A percentile compares a stretch with the other conserved stretches of the same genome.
Conservation (phyloP, 35 echinoderm and acorn worm species). For the Stichopus chloronotus region DNA sequence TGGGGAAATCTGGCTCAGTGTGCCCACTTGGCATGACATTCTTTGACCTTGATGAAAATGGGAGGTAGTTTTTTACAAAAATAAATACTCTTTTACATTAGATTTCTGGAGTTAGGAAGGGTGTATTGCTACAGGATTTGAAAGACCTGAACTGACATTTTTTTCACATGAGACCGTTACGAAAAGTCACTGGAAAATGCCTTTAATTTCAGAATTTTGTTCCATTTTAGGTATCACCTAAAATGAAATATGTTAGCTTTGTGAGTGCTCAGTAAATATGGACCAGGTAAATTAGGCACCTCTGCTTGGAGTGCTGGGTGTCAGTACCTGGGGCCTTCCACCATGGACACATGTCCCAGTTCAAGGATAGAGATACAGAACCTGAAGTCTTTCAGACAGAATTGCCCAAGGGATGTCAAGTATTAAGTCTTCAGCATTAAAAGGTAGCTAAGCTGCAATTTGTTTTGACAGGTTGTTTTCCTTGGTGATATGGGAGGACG, state of each 20-base stretch:
- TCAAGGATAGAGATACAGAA: not conserved
- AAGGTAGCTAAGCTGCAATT: not conserved
- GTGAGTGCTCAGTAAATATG: not conserved
- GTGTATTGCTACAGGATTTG: too few relatives aligned
- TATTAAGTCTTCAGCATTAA: not conserved
- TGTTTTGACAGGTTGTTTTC: not conserved
- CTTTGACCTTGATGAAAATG: too few relatives aligned
- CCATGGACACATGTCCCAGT: not conserved
- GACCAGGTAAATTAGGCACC: not conserved
- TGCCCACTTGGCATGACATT: too few relatives aligned
- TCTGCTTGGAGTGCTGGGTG: not conserved
- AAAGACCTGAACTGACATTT: too few relatives aligned
- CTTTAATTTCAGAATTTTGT: too few relatives aligned
- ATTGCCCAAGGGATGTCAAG: not conserved
- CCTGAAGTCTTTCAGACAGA: conserved; percentile 7
- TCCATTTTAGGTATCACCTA: too few relatives aligned
- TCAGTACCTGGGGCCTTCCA: not conserved
- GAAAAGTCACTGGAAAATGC: too few relatives aligned
- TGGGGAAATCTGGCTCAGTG: too few relatives aligned
- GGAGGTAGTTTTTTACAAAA: too few relatives aligned
- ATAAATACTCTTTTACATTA: too few relatives aligned
- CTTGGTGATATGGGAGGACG: conserved; percentile 1
- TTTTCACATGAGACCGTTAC: too few relatives aligned
- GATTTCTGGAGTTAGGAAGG: too few relatives aligned
- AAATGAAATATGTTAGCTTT: not conserved